A percentile compares a stretch with the other conserved stretches of the same genome.
Evolutionary conservation across 2,888 invertebrate genomes (phyloP).

Genomic region (Drosophila putrida): DNA sequence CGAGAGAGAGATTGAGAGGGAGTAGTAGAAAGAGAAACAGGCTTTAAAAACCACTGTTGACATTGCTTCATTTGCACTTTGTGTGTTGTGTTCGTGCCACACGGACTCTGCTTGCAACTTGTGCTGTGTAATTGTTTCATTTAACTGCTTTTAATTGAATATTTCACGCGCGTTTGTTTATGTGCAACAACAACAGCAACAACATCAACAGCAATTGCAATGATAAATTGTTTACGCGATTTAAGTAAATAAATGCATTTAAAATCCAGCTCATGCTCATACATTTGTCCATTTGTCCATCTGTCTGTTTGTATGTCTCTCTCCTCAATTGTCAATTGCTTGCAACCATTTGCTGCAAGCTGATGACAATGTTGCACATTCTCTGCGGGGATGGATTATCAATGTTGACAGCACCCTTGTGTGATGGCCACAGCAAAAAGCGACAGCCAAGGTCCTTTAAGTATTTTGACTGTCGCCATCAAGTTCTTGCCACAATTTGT

Average conservation of each 20-base stretch:
- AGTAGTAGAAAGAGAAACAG: not conserved
- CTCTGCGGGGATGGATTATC: constrained; percentile 17
- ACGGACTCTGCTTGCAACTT: constrained; percentile 15
- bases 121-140: constrained; percentile 70
- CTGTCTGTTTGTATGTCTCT: not conserved
- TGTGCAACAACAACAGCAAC: constrained; percentile 26
- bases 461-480: not conserved
- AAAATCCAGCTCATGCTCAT: constrained; percentile 18
- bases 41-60: constrained; percentile 49
- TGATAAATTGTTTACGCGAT: constrained; percentile 71
- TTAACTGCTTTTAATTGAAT: constrained; percentile 76
- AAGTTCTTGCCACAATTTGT: constrained; percentile 12
- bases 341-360: constrained; percentile 13
- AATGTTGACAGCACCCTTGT: constrained; percentile 21
- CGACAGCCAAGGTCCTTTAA: not conserved
- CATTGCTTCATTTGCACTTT: constrained; percentile 68
- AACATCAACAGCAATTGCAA: constrained; percentile 23
- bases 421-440: constrained; percentile 14
- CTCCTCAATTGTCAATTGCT: constrained; percentile 19
- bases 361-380: constrained; percentile 21
- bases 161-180: constrained; percentile 63
- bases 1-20: not conserved
- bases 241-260: constrained; percentile 70
- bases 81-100: constrained; percentile 22
- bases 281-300: not conserved